These are phyloP conservation scores for Invenusta paracnida DNA, from an alignment of 2,888 invertebrate genomes.

Conservation along the genomic window DNA sequence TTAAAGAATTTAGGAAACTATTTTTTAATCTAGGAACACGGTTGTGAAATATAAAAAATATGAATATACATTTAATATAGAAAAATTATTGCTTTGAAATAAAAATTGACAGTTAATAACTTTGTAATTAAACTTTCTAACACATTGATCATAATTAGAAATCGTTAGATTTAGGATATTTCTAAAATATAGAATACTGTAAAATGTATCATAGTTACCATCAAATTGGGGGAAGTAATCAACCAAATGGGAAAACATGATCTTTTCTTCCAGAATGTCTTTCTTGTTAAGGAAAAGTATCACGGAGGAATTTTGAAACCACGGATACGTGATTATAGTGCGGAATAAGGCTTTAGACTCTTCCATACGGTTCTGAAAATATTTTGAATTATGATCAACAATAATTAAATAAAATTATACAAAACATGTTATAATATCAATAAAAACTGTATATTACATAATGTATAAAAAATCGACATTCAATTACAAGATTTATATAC, in stretches of 20 bases:
- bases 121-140: no score
- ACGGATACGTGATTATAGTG: slow-evolving; percentile 99
- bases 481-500: no score
- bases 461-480: no score
- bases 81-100: no score
- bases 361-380: slow-evolving; percentile 92
- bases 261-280: slow-evolving; percentile 99
- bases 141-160: no score
- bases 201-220: slow-evolving; percentile 65
- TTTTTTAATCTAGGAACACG: no score
- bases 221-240: slow-evolving; percentile 99
- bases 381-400: neutral
- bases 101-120: no score
- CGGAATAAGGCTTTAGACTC: slow-evolving; percentile 99
- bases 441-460: neutral
- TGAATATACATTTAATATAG: no score
- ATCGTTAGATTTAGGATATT: no score
- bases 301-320: slow-evolving; percentile 99
- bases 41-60: no score
- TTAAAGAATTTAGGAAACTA: no score
- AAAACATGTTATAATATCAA: neutral
- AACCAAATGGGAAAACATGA: slow-evolving; percentile 99
- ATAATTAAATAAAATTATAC: neutral
- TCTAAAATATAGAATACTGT: neutral
- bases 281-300: slow-evolving; percentile 99